Conservation (phyloP, 2,888 invertebrate species). For the Rhagonycha fulva region DNA sequence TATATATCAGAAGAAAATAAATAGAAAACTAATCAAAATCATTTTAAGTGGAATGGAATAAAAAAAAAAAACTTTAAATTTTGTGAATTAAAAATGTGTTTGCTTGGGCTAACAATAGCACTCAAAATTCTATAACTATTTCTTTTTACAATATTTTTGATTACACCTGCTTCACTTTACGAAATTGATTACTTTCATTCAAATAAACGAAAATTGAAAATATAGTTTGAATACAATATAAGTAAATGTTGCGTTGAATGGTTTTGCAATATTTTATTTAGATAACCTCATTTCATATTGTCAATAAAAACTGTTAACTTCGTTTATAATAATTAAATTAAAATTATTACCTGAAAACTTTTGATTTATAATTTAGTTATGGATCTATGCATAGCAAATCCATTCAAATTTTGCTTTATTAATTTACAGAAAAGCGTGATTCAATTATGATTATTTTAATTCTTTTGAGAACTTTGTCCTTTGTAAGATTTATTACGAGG, state of each 20-base stretch:
- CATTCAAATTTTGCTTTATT: background rate
- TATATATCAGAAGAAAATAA: too few species aligned
- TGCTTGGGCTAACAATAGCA: background rate
- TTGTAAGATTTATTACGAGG: background rate
- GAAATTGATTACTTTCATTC: background rate
- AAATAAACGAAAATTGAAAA: background rate
- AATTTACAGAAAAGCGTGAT: background rate
- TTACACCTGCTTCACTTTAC: too few species aligned
- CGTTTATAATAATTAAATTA: background rate
- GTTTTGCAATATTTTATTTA: background rate
- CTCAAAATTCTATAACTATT: background rate
- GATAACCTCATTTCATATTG: background rate
- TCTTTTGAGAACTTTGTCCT: background rate
- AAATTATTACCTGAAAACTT: background rate
- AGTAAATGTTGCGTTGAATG: background rate
- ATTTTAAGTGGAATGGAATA: background rate
- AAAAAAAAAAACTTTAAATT: background rate
- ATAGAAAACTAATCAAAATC: too few species aligned
- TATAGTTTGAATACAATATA: background rate
- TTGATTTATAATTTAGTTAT: background rate
- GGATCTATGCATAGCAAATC: background rate
- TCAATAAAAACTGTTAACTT: background rate
- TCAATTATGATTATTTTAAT: background rate
- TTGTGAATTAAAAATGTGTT: background rate
- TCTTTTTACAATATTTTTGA: background rate